phyloP scores from a whole-genome alignment of 1,140 invertebrate species.

The Drosophila miranda region DNA sequence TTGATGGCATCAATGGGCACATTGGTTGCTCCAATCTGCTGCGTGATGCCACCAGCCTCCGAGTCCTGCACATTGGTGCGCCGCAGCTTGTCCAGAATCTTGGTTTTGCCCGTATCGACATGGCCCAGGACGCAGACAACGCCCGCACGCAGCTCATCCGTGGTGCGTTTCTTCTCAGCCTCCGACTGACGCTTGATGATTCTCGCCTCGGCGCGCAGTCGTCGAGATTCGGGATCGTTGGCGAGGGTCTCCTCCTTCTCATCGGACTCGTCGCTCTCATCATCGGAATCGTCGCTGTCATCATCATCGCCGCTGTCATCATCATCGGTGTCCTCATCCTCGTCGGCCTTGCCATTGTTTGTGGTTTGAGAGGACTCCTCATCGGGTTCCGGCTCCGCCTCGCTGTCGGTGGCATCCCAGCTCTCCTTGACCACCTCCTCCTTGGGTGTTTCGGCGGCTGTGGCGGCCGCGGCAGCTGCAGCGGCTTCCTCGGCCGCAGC shows the following conservation, averaged over 20 bases:
- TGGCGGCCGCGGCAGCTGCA: slow-evolving; percentile 60
- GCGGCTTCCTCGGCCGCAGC: slow-evolving; percentile 81
- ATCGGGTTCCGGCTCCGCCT: slow-evolving; percentile 86
- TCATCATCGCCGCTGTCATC: slow-evolving; percentile 82
- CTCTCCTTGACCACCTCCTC: slow-evolving; percentile 89
- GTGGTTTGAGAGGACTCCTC: slow-evolving; percentile 80
- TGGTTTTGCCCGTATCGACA: slow-evolving; percentile 99
- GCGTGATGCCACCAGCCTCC: slow-evolving; percentile 99
- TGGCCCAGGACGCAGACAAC: slow-evolving; percentile 99
- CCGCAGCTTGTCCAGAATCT: slow-evolving; percentile 98
- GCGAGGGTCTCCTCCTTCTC: slow-evolving; percentile 83
- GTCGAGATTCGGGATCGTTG: slow-evolving; percentile 85
- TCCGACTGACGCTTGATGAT: slow-evolving; percentile 90
- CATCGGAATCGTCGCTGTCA: slow-evolving; percentile 84
- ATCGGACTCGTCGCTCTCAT: slow-evolving; percentile 64
- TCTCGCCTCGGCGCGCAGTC: slow-evolving; percentile 85
- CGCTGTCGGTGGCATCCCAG: slow-evolving; percentile 91
- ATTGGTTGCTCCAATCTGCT: slow-evolving; percentile 99
- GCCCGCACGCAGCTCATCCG: slow-evolving; percentile 94
- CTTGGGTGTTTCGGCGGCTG: slow-evolving; percentile 80
- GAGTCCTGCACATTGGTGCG: slow-evolving; percentile 98
- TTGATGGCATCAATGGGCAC: slow-evolving; percentile 98
- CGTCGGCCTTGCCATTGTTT: slow-evolving; percentile 69
- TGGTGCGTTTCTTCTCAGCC: slow-evolving; percentile 90
- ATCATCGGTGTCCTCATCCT: slow-evolving; percentile 67